Base-by-base conservation (phyloP, 2,888 invertebrate genomes). In the Polyommatus iphigenia region DNA sequence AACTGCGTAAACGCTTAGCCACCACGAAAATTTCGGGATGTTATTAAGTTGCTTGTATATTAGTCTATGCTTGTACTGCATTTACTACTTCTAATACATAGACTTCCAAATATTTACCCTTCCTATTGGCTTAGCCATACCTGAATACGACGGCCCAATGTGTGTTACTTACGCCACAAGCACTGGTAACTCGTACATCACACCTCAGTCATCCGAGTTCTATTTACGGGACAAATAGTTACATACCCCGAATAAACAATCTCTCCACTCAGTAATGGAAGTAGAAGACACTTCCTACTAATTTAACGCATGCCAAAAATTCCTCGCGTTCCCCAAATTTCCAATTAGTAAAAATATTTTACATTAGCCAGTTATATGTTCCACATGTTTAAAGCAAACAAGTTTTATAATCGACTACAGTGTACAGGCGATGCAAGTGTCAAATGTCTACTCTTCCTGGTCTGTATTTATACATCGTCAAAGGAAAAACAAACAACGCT, bases 381-480 rank as follows among this genome's bases (percentile, higher is more conserved):
- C 72, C 78, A 78, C 54, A 77, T 77, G 41, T 41, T 77, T 54
- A 20, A 24, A 54, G 71, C 32, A 32, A 77, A 41, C 72, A 72
- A 77, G 57, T 73, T 36, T 71, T 50, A 50, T 75, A 75, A 75
- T 46, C 71, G 36, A 75, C 29, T 67, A 67, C 24, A n/a, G 46
- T n/a, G 41, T 73, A 46, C 24, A 73, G 18, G 71, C 82, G 81
- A 84, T 83, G 81, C 82, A 81, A 85, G 87, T 87, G 87, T 89
- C 89, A 84, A 85, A 85, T 89, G 86, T 88, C 88, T 85, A 82
- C 81, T 85, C 90, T 91, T 92, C 92, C 91, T 90, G 89, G 89
- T 90, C 88, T 87, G 86, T 91, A 92, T 92, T 93, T 92, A 93
- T 91, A 91, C 87, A 87, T 89, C 88, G 89, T 90, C 91, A 89